Evolutionary conservation across 2,888 invertebrate genomes (phyloP).

Genomic region (Onthophagus sagittarius): DNA sequence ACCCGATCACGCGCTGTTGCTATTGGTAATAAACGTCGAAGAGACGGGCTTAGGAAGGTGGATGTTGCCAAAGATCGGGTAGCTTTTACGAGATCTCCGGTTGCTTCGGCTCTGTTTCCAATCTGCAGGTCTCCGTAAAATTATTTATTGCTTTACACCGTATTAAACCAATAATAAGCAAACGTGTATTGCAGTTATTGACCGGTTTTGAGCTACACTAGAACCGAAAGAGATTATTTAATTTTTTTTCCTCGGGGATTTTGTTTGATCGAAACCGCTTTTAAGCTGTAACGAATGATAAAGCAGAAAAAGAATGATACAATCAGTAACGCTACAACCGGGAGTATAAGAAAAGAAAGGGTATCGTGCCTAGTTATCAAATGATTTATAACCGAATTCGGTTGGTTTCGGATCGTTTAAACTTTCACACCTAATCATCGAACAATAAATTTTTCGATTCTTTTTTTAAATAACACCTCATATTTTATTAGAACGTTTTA

Average conservation of each 20-base stretch:
- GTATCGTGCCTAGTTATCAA: background rate
- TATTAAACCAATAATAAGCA: conserved; percentile 20
- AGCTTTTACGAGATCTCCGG: conserved; percentile 7
- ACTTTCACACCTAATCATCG: background rate
- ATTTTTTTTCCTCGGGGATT: background rate
- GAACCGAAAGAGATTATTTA: too few relatives aligned
- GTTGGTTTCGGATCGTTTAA: background rate
- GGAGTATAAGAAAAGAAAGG: too few relatives aligned
- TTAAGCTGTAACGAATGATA: background rate
- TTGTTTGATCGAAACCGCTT: background rate
- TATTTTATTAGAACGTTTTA: too few relatives aligned
- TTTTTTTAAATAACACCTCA: too few relatives aligned
- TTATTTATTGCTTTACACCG: conserved; percentile 21
- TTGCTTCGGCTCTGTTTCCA: background rate
- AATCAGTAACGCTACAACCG: too few relatives aligned
- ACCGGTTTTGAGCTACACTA: background rate
- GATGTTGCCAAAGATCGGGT: background rate
- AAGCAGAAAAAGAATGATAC: background rate
- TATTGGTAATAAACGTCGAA: background rate
- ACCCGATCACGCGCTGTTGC: background rate
- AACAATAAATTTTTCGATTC: background rate
- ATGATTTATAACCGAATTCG: background rate
- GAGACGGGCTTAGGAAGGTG: background rate
- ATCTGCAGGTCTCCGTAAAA: conserved; percentile 17
- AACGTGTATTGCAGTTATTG: background rate